phyloP scores from a whole-genome alignment of 2,797 vertebrate species.

The Crypturellus tataupa region DNA sequence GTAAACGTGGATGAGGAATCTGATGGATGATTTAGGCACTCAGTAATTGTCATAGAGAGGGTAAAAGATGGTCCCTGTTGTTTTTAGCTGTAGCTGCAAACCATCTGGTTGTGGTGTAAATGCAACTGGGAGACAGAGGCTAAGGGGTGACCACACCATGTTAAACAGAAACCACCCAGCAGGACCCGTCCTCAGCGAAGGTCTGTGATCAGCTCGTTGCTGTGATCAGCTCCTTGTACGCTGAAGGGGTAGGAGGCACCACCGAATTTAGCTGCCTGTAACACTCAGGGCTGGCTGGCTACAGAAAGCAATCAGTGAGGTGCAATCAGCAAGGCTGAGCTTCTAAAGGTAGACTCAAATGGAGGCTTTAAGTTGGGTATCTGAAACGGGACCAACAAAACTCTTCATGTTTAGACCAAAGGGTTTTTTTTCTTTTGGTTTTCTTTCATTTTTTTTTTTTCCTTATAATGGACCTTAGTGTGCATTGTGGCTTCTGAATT shows the following conservation, averaged over 20 bases:
- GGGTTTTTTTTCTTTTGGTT: neutral
- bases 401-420: neutral
- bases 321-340: neutral
- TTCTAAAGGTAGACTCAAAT: neutral
- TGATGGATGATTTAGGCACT: slow-evolving; percentile 21
- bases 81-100: slow-evolving; percentile 60
- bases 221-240: neutral
- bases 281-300: neutral
- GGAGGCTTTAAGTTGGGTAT: neutral
- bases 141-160: neutral
- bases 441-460: neutral
- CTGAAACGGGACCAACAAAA: neutral
- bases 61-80: slow-evolving; percentile 39
- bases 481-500: neutral
- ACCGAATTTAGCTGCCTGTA: neutral
- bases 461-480: neutral
- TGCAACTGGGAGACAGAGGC: neutral
- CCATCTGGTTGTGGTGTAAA: slow-evolving; percentile 7
- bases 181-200: neutral
- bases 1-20: slow-evolving; percentile 21
- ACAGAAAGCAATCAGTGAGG: neutral
- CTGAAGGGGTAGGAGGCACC: neutral
- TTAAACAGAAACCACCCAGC: neutral
- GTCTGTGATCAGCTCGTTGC: neutral
- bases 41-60: slow-evolving; percentile 39